A percentile compares a stretch with the other conserved stretches of the same genome.
These are phyloP conservation scores for Drosophila rubida DNA, from an alignment of 2,888 invertebrate species.

Conservation along the genomic window DNA sequence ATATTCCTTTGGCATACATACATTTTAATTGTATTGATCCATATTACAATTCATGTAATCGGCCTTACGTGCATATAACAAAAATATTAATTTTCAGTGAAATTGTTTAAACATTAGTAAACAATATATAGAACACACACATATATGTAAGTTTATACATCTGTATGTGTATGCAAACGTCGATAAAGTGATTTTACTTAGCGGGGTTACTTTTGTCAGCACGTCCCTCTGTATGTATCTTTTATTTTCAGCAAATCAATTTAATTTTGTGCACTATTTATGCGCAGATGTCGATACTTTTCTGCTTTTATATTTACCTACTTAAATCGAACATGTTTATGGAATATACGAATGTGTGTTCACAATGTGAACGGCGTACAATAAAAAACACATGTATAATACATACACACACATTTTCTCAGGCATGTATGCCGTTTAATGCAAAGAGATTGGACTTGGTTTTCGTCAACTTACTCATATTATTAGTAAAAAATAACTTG, in stretches of 20 bases:
- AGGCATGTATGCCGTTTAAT: not conserved
- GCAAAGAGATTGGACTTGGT: not conserved
- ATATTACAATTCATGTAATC: not conserved
- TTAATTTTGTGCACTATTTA: not conserved
- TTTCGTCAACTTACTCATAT: conserved; percentile 11
- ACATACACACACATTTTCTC: conserved; percentile 1
- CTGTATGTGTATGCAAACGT: conserved; percentile 7
- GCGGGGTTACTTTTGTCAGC: conserved; percentile 10
- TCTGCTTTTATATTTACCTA: not conserved
- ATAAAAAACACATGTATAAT: not conserved
- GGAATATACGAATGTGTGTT: not conserved
- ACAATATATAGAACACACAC: not conserved
- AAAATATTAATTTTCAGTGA: not conserved
- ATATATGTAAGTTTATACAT: not conserved
- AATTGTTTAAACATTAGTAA: not conserved
- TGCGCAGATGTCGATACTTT: conserved; percentile 9
- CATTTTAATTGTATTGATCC: conserved; percentile 14
- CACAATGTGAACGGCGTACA: too few relatives aligned
- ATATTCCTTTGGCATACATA: conserved; percentile 14
- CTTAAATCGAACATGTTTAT: conserved; percentile 11
- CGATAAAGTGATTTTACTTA: conserved; percentile 3
- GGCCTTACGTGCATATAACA: not conserved
- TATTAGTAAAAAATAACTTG: not conserved
- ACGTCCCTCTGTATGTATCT: not conserved
- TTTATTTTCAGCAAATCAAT: not conserved